These are phyloP conservation scores for Fabriciana adippe DNA, from an alignment of 2,888 invertebrate genomes.

Conservation along the genomic window DNA sequence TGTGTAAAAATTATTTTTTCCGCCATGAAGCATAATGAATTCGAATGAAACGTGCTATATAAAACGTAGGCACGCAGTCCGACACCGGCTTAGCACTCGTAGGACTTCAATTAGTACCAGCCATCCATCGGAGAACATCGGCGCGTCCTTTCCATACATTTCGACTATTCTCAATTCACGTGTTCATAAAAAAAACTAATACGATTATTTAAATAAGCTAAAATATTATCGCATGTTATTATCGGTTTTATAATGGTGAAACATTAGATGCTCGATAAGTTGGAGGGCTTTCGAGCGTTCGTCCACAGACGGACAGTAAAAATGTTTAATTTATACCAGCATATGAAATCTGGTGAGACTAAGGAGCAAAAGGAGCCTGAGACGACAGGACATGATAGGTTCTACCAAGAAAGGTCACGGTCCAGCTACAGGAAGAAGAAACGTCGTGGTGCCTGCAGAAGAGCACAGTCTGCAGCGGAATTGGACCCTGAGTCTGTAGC, in stretches of 20 bases:
- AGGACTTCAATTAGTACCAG: constrained; percentile 72
- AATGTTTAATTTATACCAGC: constrained; percentile 91
- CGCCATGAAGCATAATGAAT: constrained; percentile 1
- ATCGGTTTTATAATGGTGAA: constrained; percentile 2
- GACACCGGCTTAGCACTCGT: constrained; percentile 49
- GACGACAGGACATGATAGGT: constrained; percentile 91
- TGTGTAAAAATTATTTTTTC: neutral
- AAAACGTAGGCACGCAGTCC: constrained; percentile 23
- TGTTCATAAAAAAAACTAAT: constrained; percentile 24
- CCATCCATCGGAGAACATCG: constrained; percentile 55
- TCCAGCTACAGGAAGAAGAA: constrained; percentile 79
- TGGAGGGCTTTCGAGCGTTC: constrained; percentile 21
- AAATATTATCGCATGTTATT: constrained; percentile 2
- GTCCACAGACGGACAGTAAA: constrained; percentile 45
- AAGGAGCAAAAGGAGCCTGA: constrained; percentile 80
- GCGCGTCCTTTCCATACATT: constrained; percentile 42
- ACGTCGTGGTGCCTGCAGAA: constrained; percentile 82
- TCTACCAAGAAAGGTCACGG: constrained; percentile 86
- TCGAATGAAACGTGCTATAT: constrained; percentile 7
- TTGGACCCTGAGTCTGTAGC: constrained; percentile 84
- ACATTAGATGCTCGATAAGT: constrained; percentile 26
- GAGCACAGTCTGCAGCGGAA: constrained; percentile 87
- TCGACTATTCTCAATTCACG: constrained; percentile 15
- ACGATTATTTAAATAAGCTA: constrained; percentile 28
- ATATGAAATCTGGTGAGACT: constrained; percentile 83